Conservation (phyloP, 2,113 vertebrate genomes). For the Glaucidium brasilianum region DNA sequence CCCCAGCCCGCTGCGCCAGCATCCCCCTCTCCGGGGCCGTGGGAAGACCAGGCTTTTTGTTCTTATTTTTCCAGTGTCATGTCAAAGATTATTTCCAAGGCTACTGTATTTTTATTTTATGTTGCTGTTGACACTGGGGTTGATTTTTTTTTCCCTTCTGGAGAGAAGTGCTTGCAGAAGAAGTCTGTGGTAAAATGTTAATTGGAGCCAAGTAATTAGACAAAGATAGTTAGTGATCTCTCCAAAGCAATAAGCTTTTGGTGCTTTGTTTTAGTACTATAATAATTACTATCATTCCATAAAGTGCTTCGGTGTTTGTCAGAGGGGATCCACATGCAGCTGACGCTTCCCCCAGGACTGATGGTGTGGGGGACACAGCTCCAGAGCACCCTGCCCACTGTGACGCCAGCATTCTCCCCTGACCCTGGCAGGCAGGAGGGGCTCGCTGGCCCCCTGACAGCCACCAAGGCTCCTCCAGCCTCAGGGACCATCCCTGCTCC, state of each 20-base stretch:
- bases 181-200: slow-evolving; percentile 45
- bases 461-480: neutral
- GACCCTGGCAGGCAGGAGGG: neutral
- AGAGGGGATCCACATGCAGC: neutral
- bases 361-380: accelerated
- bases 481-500: accelerated
- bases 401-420: accelerated
- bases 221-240: slow-evolving; percentile 61
- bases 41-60: neutral
- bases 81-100: neutral
- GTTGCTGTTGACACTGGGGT: neutral
- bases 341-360: neutral
- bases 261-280: slow-evolving; percentile 48
- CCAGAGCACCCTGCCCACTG: neutral
- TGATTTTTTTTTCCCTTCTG: neutral
- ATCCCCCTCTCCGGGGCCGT: neutral
- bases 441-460: accelerated
- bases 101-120: neutral
- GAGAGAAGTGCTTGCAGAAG: slow-evolving; percentile 28
- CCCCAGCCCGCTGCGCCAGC: neutral
- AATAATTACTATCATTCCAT: slow-evolving; percentile 21
- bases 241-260: slow-evolving; percentile 45
- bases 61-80: neutral
- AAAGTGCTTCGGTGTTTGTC: neutral
- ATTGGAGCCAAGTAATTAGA: slow-evolving; percentile 68